These are phyloP conservation scores for Pammene aurita DNA, from an alignment of 2,888 invertebrate genomes.

Conservation along the genomic window DNA sequence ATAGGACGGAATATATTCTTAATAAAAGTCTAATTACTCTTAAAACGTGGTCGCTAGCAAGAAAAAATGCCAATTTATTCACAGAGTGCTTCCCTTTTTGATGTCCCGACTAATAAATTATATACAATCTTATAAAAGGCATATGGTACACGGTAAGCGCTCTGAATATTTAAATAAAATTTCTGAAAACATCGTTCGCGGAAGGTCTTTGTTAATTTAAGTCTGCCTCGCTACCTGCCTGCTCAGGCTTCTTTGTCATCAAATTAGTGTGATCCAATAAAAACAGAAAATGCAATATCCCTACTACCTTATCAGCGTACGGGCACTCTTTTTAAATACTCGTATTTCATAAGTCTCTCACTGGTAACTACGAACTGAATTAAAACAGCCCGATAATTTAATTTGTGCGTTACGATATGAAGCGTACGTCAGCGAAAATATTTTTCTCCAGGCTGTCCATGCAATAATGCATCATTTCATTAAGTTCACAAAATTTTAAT, in stretches of 20 bases:
- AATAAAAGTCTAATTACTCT: constrained; percentile 19
- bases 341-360: constrained; percentile 31
- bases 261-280: constrained; percentile 56
- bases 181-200: constrained; percentile 6
- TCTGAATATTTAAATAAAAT: constrained; percentile 27
- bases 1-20: constrained; percentile 10
- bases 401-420: not conserved
- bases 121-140: constrained; percentile 9
- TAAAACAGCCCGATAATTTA: constrained; percentile 16
- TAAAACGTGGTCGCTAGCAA: constrained; percentile 4
- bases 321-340: constrained; percentile 33
- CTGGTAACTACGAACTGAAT: constrained; percentile 11
- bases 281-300: constrained; percentile 59
- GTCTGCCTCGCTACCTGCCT: constrained; percentile 43
- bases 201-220: constrained; percentile 63
- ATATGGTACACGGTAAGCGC: constrained; percentile 20
- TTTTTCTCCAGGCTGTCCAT: constrained; percentile 1
- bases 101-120: constrained; percentile 16
- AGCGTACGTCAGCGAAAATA: constrained; percentile 6
- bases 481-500: constrained; percentile 45
- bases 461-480: constrained; percentile 45
- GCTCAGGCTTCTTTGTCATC: constrained; percentile 53
- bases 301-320: constrained; percentile 43
- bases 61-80: constrained; percentile 2
- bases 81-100: constrained; percentile 9